Evolutionary conservation across 2,113 vertebrate genomes (phyloP).

Genomic region (Coreoperca whiteheadi): DNA sequence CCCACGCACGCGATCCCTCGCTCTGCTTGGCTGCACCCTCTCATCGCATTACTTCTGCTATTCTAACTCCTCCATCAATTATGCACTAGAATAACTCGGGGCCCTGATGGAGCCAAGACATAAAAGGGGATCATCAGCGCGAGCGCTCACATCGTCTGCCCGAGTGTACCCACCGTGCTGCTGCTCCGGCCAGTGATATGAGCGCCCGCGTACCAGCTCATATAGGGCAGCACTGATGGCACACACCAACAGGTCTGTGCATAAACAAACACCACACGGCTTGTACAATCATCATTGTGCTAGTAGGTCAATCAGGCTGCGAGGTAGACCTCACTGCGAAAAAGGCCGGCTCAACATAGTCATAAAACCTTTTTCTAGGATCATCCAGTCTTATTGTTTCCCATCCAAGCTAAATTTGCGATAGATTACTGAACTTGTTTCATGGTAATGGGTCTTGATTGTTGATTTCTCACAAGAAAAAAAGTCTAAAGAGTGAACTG

Average conservation of each 20-base stretch:
- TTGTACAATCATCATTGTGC: not conserved
- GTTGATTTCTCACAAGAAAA: not conserved
- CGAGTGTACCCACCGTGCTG: slow-evolving; percentile 51
- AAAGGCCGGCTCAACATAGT: not conserved
- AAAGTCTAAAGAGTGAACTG: not conserved
- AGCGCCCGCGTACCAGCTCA: slow-evolving; percentile 42
- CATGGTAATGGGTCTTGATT: not conserved
- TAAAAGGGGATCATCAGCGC: slow-evolving; percentile 78
- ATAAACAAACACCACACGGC: not conserved
- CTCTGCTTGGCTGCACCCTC: slow-evolving; percentile 85
- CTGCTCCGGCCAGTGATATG: slow-evolving; percentile 62
- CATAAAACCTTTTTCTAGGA: not conserved
- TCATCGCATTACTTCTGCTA: slow-evolving; percentile 90
- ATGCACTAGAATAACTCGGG: slow-evolving; percentile 88
- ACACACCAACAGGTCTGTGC: slow-evolving; percentile 18
- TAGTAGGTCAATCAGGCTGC: slow-evolving; percentile 41
- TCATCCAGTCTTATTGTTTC: no score
- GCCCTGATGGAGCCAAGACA: slow-evolving; percentile 75
- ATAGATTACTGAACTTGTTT: not conserved
- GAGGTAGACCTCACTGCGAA: not conserved
- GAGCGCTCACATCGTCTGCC: slow-evolving; percentile 63
- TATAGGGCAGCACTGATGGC: slow-evolving; percentile 16
- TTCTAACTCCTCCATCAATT: slow-evolving; percentile 89
- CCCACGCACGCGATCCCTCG: slow-evolving; percentile 84
- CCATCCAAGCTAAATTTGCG: not conserved